Base-by-base conservation (phyloP, 2,113 vertebrate species). In the Stigmatopora argus region DNA sequence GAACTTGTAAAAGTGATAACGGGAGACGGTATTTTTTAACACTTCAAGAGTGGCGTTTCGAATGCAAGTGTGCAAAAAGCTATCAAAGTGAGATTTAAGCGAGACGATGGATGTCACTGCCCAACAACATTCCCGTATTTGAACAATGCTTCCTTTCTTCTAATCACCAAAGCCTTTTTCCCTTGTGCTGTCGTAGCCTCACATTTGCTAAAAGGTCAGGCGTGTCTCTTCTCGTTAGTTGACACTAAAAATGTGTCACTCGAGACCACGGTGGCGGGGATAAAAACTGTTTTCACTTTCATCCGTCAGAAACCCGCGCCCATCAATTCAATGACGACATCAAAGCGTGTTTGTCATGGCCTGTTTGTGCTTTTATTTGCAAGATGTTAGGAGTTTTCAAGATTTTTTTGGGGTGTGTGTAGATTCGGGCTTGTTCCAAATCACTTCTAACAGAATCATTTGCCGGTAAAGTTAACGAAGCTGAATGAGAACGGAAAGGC, bases 131-230 rank as follows among this genome's bases (percentile, higher is more conserved):
- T 62, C 51, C 72, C 49, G 67, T 15, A 67, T 57, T 56, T 31
- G 53, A 23, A 31, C 23, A 56, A 56, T 14, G 53, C 26, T 12
- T 56, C 53, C 53, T 56, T 56, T 56, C 23, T 56, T 81, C 77
- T 78, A 80, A 80, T 76, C 77, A 72, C 60, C 66, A 51, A 21
- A 65, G 67, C 65, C 69, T 10, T 41, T 44, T 49, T 66, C 61
- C 70, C 56, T 64, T 53, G 11, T 41, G 58, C 41, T 4, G 59
- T 64, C 70, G 74, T 68, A 66, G 68, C 63, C 60, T 78, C 73
- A 80, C 75, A 82, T 85, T 83, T 84, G 47, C 56, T 18, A 0
- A 84, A 88, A 87, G 82, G 86, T 86, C 83, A 86, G 67, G 55
- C 58, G 6, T 60, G 79, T 85, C 81, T 78, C 58, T 61, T 51